These are phyloP conservation scores for Volucella zonaria DNA, from an alignment of 2,888 invertebrate species.

Conservation along the genomic window DNA sequence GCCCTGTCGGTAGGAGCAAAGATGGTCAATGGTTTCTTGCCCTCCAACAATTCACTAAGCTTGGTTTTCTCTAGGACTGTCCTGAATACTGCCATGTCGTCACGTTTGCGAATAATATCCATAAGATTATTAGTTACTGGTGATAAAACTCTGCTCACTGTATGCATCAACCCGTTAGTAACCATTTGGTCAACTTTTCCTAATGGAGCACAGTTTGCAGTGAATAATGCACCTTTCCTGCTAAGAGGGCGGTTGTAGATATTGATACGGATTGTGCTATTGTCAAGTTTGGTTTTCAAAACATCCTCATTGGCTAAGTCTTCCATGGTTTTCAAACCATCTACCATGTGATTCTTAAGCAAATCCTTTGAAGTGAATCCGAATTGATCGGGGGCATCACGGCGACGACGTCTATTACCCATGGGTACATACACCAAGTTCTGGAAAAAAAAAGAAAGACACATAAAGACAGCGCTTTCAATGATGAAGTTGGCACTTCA, in stretches of 20 bases:
- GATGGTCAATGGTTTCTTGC: constrained; percentile 84
- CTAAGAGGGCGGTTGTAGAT: constrained; percentile 79
- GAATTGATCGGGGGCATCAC: constrained; percentile 72
- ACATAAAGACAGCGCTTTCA: neutral
- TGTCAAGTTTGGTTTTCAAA: constrained; percentile 80
- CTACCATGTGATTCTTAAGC: constrained; percentile 85
- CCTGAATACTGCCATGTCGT: constrained; percentile 85
- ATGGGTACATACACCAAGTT: constrained; percentile 82
- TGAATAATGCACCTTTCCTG: constrained; percentile 81
- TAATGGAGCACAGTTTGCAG: constrained; percentile 88
- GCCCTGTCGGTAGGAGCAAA: constrained; percentile 88
- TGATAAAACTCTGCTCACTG: constrained; percentile 85
- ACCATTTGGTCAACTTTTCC: constrained; percentile 85
- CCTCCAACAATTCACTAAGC: constrained; percentile 84
- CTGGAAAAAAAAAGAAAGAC: constrained; percentile 77
- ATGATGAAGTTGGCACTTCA: neutral
- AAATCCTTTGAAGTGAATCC: constrained; percentile 82
- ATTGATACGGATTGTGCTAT: constrained; percentile 81
- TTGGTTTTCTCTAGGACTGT: constrained; percentile 85
- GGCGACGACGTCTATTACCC: constrained; percentile 69
- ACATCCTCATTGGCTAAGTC: constrained; percentile 85
- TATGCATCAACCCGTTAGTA: constrained; percentile 87
- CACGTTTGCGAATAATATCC: constrained; percentile 85
- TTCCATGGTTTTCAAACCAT: constrained; percentile 84
- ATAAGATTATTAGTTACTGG: constrained; percentile 84